phyloP scores from a whole-genome alignment of 1,140 invertebrate species.

The Drosophila arizonae region DNA sequence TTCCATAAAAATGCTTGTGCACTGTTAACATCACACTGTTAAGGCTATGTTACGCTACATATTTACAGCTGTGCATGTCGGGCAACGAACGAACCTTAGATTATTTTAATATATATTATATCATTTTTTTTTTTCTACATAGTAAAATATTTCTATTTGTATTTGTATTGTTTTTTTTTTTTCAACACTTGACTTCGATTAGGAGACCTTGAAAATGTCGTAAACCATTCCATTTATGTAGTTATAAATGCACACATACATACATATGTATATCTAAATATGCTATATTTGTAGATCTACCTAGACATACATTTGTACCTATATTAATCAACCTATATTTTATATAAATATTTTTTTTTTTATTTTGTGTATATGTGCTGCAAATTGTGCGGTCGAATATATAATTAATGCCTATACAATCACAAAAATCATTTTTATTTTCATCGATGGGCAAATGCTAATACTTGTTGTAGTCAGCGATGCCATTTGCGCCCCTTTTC shows the following conservation, averaged over 20 bases:
- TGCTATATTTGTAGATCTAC: constrained; percentile 6
- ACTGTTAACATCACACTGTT: constrained; percentile 1
- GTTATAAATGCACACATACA: neutral
- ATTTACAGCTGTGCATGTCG: constrained; percentile 4
- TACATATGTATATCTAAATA: constrained; percentile 1
- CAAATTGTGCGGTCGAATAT: constrained; percentile 40
- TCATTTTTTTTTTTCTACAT: neutral
- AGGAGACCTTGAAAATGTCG: constrained; percentile 10
- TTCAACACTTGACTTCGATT: too few relatives aligned
- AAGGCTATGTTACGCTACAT: neutral
- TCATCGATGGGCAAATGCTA: neutral
- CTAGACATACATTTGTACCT: constrained; percentile 24
- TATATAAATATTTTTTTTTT: neutral
- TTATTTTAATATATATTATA: neutral
- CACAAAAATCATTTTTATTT: neutral
- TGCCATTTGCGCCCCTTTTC: too few relatives aligned
- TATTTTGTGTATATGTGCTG: constrained; percentile 2
- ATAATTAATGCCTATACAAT: constrained; percentile 4
- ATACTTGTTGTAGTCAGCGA: too few relatives aligned
- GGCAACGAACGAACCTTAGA: neutral
- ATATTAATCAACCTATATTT: neutral
- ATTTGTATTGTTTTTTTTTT: neutral
- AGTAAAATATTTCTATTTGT: neutral
- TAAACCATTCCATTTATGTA: constrained; percentile 20
- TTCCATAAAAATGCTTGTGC: neutral